These are phyloP conservation scores for Meleagris gallopavo DNA, from an alignment of 2,113 vertebrate genomes.

Conservation along the genomic window DNA sequence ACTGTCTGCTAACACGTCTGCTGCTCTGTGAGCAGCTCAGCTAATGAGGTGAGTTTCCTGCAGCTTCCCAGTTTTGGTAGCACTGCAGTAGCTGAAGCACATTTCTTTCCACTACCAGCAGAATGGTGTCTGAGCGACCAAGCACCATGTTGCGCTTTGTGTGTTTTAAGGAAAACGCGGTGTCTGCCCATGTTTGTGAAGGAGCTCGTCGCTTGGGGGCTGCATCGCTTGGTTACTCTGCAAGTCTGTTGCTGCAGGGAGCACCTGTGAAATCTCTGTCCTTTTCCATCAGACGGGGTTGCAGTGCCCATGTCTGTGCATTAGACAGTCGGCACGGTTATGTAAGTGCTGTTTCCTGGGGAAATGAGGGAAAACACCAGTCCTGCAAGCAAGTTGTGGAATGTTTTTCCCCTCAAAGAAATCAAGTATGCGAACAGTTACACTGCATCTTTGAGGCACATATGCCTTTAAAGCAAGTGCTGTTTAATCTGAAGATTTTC, in stretches of 20 bases:
- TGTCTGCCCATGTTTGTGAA: neutral
- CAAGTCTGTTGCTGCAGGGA: neutral
- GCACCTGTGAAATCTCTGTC: neutral
- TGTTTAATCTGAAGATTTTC: slow-evolving; percentile 39
- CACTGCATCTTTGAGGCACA: neutral
- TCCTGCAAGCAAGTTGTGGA: neutral
- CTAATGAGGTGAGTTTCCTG: neutral
- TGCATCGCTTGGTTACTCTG: neutral
- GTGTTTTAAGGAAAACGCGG: neutral
- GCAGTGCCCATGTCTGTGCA: neutral
- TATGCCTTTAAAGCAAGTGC: slow-evolving; percentile 22
- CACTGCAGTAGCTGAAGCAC: neutral
- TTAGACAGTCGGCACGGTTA: neutral
- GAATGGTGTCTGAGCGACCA: neutral
- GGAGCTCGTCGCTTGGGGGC: fast-evolving
- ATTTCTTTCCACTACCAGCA: neutral
- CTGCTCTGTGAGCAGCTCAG: neutral
- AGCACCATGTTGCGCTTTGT: neutral
- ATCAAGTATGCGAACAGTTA: neutral
- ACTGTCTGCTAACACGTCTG: neutral
- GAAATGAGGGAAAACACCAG: neutral
- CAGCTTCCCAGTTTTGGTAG: neutral
- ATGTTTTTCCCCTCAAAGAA: neutral
- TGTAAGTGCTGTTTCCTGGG: neutral
- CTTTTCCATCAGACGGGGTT: neutral